Evolutionary conservation across 2,113 vertebrate species (phyloP).

Genomic region (Callionymus lyra): DNA sequence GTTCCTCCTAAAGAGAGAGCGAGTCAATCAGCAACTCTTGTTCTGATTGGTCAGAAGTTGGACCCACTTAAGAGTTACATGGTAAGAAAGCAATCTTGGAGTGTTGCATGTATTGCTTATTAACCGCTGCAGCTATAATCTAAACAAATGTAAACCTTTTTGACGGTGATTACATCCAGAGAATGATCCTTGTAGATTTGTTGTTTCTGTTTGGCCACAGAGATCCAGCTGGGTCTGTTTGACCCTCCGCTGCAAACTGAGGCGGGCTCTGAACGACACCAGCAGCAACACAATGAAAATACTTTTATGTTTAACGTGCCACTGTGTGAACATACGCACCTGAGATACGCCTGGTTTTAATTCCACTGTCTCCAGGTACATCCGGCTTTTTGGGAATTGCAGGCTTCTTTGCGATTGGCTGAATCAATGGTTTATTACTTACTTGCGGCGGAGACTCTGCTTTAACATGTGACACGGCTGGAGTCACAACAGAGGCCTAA

Average conservation of each 20-base stretch:
- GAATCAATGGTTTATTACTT: conserved; percentile 24
- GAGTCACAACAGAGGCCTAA: conserved; percentile 24
- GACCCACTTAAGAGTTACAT: no score
- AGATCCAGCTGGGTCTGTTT: conserved; percentile 74
- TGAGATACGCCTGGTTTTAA: conserved; percentile 42
- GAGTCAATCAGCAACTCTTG: no score
- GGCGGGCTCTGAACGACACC: conserved; percentile 32
- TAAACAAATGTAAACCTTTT: conserved; percentile 18
- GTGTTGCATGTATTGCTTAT: no score
- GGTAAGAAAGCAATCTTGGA: no score
- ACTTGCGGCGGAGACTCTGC: conserved; percentile 18
- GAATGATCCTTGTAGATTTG: conserved; percentile 65
- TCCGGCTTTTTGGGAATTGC: conserved; percentile 45
- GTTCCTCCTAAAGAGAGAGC: conserved; percentile 55
- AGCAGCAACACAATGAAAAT: conserved; percentile 3
- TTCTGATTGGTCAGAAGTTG: no score
- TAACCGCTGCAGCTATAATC: no score
- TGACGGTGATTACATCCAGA: conserved; percentile 47
- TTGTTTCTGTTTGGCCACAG: conserved; percentile 75
- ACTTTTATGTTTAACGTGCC: background rate
- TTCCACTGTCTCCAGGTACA: conserved; percentile 44
- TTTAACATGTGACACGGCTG: conserved; percentile 16
- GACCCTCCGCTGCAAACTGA: conserved; percentile 6
- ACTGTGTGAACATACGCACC: conserved; percentile 26
- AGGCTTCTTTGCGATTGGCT: conserved; percentile 41